Base-by-base conservation (phyloP, 2,113 vertebrate species). In the Paradoxurus hermaphroditus region DNA sequence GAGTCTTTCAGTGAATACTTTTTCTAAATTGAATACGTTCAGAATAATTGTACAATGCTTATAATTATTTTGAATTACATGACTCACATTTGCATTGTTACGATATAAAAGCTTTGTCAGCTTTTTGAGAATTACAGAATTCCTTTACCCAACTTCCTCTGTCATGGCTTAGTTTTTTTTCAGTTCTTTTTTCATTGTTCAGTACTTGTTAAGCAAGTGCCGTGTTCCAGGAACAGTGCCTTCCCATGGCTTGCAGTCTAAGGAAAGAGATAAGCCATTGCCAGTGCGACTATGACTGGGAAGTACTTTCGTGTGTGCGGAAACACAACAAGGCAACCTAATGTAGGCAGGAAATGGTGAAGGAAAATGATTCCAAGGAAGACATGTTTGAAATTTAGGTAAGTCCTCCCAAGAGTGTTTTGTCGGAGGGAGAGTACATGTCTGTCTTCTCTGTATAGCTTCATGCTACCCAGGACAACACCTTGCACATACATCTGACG, bases 71-170 rank as follows among this genome's bases (percentile, higher is more conserved):
- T 67, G 19, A 94, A 77, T 86, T 73, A 34, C 7, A 36, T 73
- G 46, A 86, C 41, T 79, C 21, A 62, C 87, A 10, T 51, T 82
- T 83, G 29, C 31, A 34, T 90, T 34, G 70, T 75, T 92, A 56
- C 7, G 88, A 29, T 62, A 21, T 78, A 56, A 94, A 87, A 39
- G n/a, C 23, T 72, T 59, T 86, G 2, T 36, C 29, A 46, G 15
- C 41, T 72, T 90, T 97, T 84, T 41, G 14, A 78, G 31, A 92
- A 93, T 53, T 63, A 81, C 19, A 53, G 27, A 93, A 95, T 68
- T 44, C 31, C 27, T 73, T 81, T 86, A 34, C 34, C 29, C 21
- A 78, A 46, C 41, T 65, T 81, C 41, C 15, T 70, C 5, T 90
- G 8, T 68, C 31, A 39, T 75, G 23, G n/a, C 14, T 21, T 91